Conservation (phyloP, 2,888 invertebrate genomes). For the Melanophora roralis region DNA sequence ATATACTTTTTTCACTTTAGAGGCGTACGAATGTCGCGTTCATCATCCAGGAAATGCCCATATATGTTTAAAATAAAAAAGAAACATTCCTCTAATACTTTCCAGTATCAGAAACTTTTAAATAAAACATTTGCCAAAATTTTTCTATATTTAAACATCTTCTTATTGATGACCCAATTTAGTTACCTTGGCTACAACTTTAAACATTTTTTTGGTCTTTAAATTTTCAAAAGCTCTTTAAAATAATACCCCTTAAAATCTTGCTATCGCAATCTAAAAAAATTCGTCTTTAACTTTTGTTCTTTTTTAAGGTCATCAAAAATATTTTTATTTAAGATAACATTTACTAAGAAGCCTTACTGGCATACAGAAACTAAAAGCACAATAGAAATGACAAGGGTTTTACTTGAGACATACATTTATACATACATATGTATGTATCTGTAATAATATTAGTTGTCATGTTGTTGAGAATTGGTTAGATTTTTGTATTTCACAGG, state of each 20-base stretch:
- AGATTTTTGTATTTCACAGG: background rate
- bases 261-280: too few relatives aligned
- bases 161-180: background rate
- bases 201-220: background rate
- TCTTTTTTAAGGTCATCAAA: background rate
- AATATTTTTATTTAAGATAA: background rate
- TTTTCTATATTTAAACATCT: background rate
- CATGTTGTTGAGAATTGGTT: background rate
- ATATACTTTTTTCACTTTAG: too few relatives aligned
- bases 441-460: too few relatives aligned
- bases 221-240: background rate
- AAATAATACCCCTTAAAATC: background rate
- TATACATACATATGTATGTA: too few relatives aligned
- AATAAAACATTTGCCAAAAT: background rate
- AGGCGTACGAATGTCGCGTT: too few relatives aligned
- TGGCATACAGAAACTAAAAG: background rate
- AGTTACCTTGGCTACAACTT: background rate
- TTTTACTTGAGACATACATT: background rate
- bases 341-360: background rate
- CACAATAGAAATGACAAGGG: slow-evolving; percentile 12
- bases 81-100: too few relatives aligned
- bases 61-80: too few relatives aligned
- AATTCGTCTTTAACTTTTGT: background rate
- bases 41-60: too few relatives aligned
- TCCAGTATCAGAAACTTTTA: too few relatives aligned